Base-by-base conservation (phyloP, 2,113 vertebrate genomes). In the Strix uralensis region DNA sequence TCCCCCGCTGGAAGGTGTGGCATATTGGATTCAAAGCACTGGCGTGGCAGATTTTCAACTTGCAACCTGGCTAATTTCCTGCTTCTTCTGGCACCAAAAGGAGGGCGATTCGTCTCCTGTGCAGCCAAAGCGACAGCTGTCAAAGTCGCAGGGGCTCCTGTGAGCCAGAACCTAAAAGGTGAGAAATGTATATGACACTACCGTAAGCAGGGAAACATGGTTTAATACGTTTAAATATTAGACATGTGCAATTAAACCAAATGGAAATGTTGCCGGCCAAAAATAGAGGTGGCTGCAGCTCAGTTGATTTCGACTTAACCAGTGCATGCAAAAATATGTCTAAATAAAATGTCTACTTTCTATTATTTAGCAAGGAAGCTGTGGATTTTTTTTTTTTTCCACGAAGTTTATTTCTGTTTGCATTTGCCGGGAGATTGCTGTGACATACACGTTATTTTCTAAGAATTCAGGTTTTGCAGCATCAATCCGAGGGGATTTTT, bases 31-130 rank as follows among this genome's bases (percentile, higher is more conserved):
- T 97, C 97, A 97, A 88, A 95, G 96, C 96, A 95, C 96, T 93
- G 81, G 86, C 77, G 97, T 97, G 94, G 98, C 97, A 97, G 97
- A 98, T 98, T 97, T 97, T 97, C 97, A 97, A 97, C 98, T 98
- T 92, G 92, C 98, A 98, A 98, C 97, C 98, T 98, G 98, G 98
- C 98, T 98, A 98, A 98, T 98, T 98, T 98, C 98, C 98, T 98
- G 97, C 97, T 98, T 98, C 98, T 98, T 98, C 98, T 98, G 98
- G 98, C 98, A 98, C 97, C 97, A 97, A 97, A 97, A 97, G 94
- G 97, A 98, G 98, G 97, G 97, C 97, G 95, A 96, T 98, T 97
- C 97, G 97, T 98, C 97, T 98, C 97, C 96, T 95, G 82, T 97
- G 98, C 97, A 95, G 97, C 96, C 92, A 96, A 91, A 97, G 95